Evolutionary conservation across 2,113 vertebrate genomes (phyloP).

Genomic region (Panthera tigris): DNA sequence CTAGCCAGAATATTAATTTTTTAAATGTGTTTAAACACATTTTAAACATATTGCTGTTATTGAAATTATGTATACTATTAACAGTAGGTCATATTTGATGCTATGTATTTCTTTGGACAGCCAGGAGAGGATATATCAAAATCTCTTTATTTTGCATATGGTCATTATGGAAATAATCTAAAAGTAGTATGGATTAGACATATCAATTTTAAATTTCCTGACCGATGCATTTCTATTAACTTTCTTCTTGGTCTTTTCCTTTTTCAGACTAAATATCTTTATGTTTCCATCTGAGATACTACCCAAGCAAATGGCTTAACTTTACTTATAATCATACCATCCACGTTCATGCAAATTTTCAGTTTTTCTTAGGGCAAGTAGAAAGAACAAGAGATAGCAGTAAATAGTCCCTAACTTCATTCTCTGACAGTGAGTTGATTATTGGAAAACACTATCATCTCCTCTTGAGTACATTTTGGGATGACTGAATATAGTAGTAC

Average conservation of each 20-base stretch:
- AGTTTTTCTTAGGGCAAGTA: not conserved
- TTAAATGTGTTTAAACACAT: not conserved
- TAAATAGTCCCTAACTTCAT: not conserved
- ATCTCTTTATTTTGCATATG: constrained; percentile 31
- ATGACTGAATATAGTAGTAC: not conserved
- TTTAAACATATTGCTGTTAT: not conserved
- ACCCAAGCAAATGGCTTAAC: not conserved
- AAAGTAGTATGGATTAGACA: not conserved
- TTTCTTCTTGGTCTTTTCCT: not conserved
- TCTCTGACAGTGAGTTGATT: not conserved
- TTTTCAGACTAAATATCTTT: not conserved
- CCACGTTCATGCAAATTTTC: not conserved
- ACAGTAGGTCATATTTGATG: constrained; percentile 5
- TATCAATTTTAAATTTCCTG: not conserved
- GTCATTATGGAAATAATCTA: constrained; percentile 11
- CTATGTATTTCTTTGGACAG: not conserved
- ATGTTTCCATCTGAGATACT: not conserved
- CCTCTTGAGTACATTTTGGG: not conserved
- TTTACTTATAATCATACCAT: not conserved
- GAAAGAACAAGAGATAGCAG: not conserved
- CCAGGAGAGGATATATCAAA: not conserved
- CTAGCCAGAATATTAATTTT: constrained; percentile 62
- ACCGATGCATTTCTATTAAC: not conserved
- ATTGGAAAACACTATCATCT: not conserved
- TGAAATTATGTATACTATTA: constrained; percentile 55